phyloP scores from a whole-genome alignment of 2,113 vertebrate genomes.

The Ochotona curzoniae region DNA sequence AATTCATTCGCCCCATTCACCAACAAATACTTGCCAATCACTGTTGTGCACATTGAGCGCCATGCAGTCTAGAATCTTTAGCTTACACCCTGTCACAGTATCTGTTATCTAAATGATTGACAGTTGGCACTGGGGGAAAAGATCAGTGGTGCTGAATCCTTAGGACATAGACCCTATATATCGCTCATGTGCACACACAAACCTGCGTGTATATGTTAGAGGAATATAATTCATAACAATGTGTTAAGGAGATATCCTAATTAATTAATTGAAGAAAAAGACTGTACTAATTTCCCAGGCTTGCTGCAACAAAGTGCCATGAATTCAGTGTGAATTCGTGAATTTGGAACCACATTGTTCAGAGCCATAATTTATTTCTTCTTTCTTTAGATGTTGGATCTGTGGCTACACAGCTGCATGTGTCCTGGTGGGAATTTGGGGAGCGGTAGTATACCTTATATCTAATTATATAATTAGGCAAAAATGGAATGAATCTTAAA shows the following conservation, averaged over 20 bases:
- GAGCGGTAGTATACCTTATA: too few species aligned
- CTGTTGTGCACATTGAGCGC: too few species aligned
- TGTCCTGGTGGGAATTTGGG: too few species aligned
- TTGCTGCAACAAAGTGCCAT: neutral
- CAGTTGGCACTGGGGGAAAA: neutral
- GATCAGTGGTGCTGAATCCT: neutral
- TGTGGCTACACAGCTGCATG: too few species aligned
- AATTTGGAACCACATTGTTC: too few species aligned
- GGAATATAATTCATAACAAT: neutral
- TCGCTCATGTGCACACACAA: neutral
- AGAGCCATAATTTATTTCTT: too few species aligned
- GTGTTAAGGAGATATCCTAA: neutral
- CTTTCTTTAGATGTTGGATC: too few species aligned
- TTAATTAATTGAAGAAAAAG: neutral
- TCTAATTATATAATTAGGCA: neutral
- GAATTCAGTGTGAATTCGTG: neutral
- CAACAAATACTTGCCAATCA: neutral
- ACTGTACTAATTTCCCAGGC: neutral
- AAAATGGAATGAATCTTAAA: neutral
- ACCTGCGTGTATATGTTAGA: neutral
- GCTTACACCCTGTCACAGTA: neutral
- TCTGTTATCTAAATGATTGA: neutral
- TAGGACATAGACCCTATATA: neutral
- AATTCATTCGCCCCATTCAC: neutral
- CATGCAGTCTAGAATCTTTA: neutral